Percentiles rank a stretch among this genome's conserved stretches.
These are phyloP conservation scores for Leptopilina boulardi DNA, from an alignment of 1,140 invertebrate species.

Conservation along the genomic window DNA sequence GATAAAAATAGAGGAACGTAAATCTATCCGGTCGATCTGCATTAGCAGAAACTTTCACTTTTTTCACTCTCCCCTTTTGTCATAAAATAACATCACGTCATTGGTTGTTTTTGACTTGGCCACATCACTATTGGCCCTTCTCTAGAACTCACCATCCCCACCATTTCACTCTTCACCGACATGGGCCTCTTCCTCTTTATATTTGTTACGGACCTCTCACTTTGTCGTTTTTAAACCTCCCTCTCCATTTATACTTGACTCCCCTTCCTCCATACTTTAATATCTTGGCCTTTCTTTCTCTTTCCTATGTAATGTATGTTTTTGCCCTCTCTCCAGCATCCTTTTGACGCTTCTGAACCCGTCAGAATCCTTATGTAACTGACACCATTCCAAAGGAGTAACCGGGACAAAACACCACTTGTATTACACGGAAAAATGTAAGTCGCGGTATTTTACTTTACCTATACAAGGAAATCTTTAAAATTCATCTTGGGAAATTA, in stretches of 20 bases:
- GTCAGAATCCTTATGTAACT: conserved; percentile 73
- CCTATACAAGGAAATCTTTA: conserved; percentile 6
- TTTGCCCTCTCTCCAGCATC: conserved; percentile 54
- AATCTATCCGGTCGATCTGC: conserved; percentile 51
- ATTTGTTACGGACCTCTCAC: conserved; percentile 49
- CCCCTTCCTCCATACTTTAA: conserved; percentile 50
- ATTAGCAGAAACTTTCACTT: conserved; percentile 71
- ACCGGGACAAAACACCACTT: conserved; percentile 68
- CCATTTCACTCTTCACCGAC: conserved; percentile 37
- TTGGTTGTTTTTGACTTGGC: conserved; percentile 65
- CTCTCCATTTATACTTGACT: conserved; percentile 32
- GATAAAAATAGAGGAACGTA: conserved; percentile 43
- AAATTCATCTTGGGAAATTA: conserved; percentile 6
- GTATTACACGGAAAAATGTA: conserved; percentile 55
- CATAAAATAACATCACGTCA: conserved; percentile 50
- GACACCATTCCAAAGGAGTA: conserved; percentile 71
- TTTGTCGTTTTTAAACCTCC: conserved; percentile 47
- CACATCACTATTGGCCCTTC: conserved; percentile 61
- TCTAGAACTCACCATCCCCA: conserved; percentile 48
- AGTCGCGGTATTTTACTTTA: neutral
- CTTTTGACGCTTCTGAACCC: conserved; percentile 68
- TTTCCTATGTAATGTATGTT: too few species aligned
- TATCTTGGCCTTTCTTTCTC: conserved; percentile 44
- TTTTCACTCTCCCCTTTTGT: conserved; percentile 62
- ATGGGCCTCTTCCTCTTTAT: conserved; percentile 46